These are phyloP conservation scores for Mizuhopecten yessoensis DNA, from an alignment of 1,140 invertebrate species.

Conservation along the genomic window DNA sequence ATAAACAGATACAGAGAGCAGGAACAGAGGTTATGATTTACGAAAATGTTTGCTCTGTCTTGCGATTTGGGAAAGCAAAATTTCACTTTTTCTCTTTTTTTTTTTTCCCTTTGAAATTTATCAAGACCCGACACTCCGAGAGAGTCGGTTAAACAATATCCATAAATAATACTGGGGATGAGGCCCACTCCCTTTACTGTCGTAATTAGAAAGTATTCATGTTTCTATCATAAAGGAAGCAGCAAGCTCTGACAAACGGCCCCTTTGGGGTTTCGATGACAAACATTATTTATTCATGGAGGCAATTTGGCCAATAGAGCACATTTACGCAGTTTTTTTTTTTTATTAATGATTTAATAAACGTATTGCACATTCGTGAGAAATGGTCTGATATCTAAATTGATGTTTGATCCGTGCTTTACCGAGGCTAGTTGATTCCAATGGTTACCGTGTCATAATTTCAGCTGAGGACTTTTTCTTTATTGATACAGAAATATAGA, in stretches of 20 bases:
- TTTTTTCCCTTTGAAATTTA: not conserved
- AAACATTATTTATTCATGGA: constrained; percentile 11
- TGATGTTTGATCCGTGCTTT: not conserved
- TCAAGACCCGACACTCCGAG: not conserved
- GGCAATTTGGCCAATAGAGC: constrained; percentile 20
- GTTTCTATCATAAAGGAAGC: not conserved
- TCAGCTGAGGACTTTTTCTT: too few relatives aligned
- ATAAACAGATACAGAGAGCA: too few relatives aligned
- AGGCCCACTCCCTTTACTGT: not conserved
- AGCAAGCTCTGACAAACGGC: not conserved
- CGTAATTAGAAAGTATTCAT: not conserved
- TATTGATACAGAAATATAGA: too few relatives aligned
- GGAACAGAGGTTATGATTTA: too few relatives aligned
- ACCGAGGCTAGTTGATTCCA: too few relatives aligned
- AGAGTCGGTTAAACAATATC: constrained; percentile 32
- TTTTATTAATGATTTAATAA: constrained; percentile 25
- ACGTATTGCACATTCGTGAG: not conserved
- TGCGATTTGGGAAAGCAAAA: too few relatives aligned
- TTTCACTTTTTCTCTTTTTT: not conserved
- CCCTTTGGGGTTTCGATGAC: not conserved
- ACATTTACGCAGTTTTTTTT: not conserved
- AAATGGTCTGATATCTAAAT: not conserved
- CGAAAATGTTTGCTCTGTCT: too few relatives aligned
- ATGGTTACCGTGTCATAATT: too few relatives aligned
- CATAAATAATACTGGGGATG: not conserved